Conservation (phyloP, 2,888 invertebrate species). For the Microctonus hyperodae region DNA sequence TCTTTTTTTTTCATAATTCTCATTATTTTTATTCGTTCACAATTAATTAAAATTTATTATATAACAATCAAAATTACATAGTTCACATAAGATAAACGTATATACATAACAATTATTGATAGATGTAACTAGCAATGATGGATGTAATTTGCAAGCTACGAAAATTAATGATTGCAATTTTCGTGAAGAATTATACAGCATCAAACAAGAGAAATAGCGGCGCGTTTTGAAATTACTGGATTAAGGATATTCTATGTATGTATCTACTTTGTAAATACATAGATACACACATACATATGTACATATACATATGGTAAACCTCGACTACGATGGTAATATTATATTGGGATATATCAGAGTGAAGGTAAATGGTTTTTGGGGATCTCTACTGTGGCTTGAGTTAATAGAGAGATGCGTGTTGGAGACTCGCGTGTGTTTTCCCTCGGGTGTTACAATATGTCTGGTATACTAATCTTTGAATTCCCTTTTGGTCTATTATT, state of each 20-base stretch:
- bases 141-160: not conserved
- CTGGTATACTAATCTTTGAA: not conserved
- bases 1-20: not conserved
- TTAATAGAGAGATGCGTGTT: constrained; percentile 25
- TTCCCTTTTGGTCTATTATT: constrained; percentile 19
- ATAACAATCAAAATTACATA: no score
- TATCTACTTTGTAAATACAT: not conserved
- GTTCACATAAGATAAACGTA: no score
- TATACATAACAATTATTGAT: not conserved
- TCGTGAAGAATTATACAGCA: not conserved
- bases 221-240: constrained; percentile 18
- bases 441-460: constrained; percentile 8
- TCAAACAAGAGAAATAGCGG: not conserved
- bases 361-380: constrained; percentile 28
- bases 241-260: constrained; percentile 24
- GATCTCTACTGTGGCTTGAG: constrained; percentile 14
- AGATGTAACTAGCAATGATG: not conserved
- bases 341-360: constrained; percentile 6
- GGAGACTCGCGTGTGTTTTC: constrained; percentile 12
- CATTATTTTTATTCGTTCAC: not conserved
- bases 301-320: not conserved
- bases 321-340: not conserved
- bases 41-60: not conserved
- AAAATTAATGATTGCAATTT: constrained; percentile 13
- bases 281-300: not conserved